Percentiles rank a stretch among this genome's conserved stretches.
phyloP scores from a whole-genome alignment of 2,888 invertebrate species.

The Trachelus stipa region DNA sequence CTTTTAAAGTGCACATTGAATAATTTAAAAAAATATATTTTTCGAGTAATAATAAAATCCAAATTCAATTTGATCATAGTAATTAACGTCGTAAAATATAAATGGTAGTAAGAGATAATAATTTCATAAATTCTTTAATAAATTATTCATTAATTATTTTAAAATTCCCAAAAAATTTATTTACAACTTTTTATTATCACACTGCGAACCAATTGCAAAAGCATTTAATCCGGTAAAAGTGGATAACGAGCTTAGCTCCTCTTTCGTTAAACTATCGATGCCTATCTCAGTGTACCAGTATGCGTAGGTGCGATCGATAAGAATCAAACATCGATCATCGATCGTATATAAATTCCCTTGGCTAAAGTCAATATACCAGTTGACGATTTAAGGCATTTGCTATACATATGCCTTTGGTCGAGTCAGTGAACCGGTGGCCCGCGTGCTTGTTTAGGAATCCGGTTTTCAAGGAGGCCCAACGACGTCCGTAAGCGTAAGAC shows the following conservation, averaged over 20 bases:
- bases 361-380: neutral
- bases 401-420: neutral
- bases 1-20: no score
- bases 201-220: no score
- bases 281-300: neutral
- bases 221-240: no score
- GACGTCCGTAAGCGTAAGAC: neutral
- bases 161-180: no score
- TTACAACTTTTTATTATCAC: no score
- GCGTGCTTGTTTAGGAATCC: neutral
- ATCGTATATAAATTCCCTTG: neutral
- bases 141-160: no score
- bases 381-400: neutral
- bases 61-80: no score
- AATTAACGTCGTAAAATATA: no score
- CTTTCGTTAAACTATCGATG: neutral
- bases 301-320: conserved; percentile 4
- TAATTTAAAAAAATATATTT: no score
- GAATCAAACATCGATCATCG: neutral
- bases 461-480: neutral
- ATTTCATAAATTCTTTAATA: no score
- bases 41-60: no score
- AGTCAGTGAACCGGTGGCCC: neutral
- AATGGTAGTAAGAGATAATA: no score
- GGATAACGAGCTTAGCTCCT: neutral